phyloP scores from a whole-genome alignment of 2,797 vertebrate species.

The Acanthis flammea region DNA sequence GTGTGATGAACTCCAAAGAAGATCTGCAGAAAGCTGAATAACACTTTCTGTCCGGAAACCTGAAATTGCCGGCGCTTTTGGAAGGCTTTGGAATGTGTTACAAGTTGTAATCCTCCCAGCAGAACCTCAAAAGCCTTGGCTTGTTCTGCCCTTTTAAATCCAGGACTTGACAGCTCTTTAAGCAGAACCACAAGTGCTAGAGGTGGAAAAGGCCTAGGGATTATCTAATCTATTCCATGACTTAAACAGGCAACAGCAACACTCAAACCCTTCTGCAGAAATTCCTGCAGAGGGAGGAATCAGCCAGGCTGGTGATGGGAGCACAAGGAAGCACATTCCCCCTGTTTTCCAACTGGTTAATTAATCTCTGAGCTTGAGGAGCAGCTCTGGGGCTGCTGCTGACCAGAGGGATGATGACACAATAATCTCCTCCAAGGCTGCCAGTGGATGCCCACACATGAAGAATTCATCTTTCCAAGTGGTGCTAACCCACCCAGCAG shows the following conservation, averaged over 20 bases:
- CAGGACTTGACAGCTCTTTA: slow-evolving; percentile 43
- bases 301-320: background rate
- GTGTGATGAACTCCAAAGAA: background rate
- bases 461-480: slow-evolving; percentile 6
- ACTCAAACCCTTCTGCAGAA: background rate
- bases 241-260: background rate
- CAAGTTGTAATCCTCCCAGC: slow-evolving; percentile 44
- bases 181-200: slow-evolving; percentile 44
- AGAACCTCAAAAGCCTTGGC: slow-evolving; percentile 63
- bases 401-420: background rate
- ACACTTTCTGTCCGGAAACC: background rate
- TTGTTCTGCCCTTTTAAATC: slow-evolving; percentile 38
- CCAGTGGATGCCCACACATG: slow-evolving; percentile 20
- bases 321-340: background rate
- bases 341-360: background rate
- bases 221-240: slow-evolving; percentile 44
- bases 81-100: slow-evolving; percentile 5
- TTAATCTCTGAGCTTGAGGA: background rate
- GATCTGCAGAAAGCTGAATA: background rate
- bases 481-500: background rate
- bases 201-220: slow-evolving; percentile 44
- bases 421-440: background rate
- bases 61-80: background rate
- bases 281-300: background rate
- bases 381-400: background rate